phyloP scores from a whole-genome alignment of 2,888 invertebrate species.

The Noctua comes region DNA sequence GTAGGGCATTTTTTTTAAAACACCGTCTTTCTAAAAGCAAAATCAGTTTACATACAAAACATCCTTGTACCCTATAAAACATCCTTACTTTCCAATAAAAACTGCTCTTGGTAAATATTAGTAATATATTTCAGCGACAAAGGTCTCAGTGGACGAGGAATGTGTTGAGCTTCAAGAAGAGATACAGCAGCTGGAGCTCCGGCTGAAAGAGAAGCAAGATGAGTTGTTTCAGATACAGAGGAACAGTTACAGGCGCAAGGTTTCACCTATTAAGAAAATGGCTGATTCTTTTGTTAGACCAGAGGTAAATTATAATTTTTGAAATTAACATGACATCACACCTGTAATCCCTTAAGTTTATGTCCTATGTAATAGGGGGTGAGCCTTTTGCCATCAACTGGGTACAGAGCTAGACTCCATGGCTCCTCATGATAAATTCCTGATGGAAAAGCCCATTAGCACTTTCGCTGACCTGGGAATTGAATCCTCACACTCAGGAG shows the following conservation, averaged over 20 bases:
- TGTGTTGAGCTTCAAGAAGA: slow-evolving; percentile 79
- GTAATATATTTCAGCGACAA: slow-evolving; percentile 61
- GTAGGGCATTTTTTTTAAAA: background rate
- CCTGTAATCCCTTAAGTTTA: background rate
- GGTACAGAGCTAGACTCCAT: background rate
- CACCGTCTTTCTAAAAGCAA: background rate
- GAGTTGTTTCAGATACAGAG: slow-evolving; percentile 81
- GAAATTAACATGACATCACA: background rate
- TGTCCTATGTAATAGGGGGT: background rate
- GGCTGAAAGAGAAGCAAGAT: slow-evolving; percentile 77
- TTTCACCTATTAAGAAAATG: slow-evolving; percentile 67
- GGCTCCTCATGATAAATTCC: background rate
- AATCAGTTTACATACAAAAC: background rate
- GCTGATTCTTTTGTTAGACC: slow-evolving; percentile 76
- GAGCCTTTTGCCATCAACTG: background rate
- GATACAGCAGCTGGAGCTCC: slow-evolving; percentile 75
- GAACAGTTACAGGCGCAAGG: slow-evolving; percentile 73
- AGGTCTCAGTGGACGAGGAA: slow-evolving; percentile 77
- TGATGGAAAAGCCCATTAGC: background rate
- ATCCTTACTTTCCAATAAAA: background rate
- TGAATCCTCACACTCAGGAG: background rate
- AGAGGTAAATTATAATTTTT: slow-evolving; percentile 69
- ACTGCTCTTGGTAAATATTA: background rate
- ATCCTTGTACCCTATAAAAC: background rate
- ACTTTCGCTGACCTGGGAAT: background rate